Base-by-base conservation (phyloP, 2,888 invertebrate species). In the Brachylomia viminalis region DNA sequence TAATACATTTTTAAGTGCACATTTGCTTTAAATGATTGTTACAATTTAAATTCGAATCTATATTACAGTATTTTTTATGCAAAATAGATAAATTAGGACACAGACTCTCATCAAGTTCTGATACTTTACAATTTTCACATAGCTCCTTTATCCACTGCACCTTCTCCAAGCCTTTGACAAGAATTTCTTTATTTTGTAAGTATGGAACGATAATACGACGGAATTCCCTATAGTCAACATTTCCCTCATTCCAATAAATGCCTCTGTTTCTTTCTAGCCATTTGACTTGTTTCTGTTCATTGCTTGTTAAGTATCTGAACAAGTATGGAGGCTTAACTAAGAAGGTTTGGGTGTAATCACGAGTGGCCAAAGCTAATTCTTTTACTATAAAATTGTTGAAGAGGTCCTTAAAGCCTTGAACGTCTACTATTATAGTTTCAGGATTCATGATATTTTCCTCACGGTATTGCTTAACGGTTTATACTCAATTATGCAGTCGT, bases 371-470 rank as follows among this genome's bases (percentile, higher is more conserved):
- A 23, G 73, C 73, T 30, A 73, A 30, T 38, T 66, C 72, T 38
- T 73, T 73, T n/a, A 66, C n/a, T 4, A 74, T 62, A 52, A 74
- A 74, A 74, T 67, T 52, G 2, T 74, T 74, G 7, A 11, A 4
- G 0, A 27, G 20, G 11, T 68, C 54, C n/a, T 74, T 74, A 62
- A 74, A 68, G 23, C 61, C 68, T 56, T 74, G 68, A 3, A 68
- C 30, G 7, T 74, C 68, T 13, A 74, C 4, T 45, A 74, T 54
- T 13, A 62, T 2, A 23, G 20, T 27, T 10, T 45, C 6, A 2
- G 27, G 4, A 11, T 73, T 73, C 73, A 73, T 73, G 73, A 67
- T 74, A 74, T 58, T 27, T 74, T 74, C 11, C 13, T 67, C 15
- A 68, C 66, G 17, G 17, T 68, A 10, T 68, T 74, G 7, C 74